These are phyloP conservation scores for Myocastor coypus DNA, from an alignment of 2,113 vertebrate genomes.

Conservation along the genomic window DNA sequence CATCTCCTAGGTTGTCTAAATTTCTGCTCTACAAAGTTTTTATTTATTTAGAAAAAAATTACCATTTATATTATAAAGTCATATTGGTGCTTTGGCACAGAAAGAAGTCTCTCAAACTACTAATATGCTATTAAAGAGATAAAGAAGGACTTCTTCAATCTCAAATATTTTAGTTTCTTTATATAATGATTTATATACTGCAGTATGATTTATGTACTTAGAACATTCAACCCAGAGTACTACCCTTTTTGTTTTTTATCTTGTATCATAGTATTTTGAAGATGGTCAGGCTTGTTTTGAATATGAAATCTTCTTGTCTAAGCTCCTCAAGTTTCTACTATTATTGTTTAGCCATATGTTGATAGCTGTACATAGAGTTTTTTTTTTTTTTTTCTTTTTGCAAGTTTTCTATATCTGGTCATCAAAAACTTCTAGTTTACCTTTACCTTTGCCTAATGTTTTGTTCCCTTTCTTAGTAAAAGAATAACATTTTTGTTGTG, in stretches of 20 bases:
- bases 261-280: background rate
- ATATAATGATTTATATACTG: too few species aligned
- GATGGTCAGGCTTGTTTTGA: background rate
- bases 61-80: background rate
- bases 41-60: background rate
- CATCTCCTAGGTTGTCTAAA: too few species aligned
- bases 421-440: background rate
- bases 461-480: background rate
- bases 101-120: background rate
- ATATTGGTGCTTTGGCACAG: background rate
- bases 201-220: background rate
- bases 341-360: background rate
- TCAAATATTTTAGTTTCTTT: background rate
- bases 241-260: background rate
- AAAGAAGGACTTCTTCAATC: background rate
- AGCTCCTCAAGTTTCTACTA: background rate
- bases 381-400: too few species aligned
- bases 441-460: background rate
- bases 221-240: background rate
- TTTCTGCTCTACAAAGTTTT: background rate
- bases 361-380: rapidly evolving
- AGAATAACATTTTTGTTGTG: background rate
- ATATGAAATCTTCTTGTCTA: background rate
- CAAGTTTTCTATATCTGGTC: background rate
- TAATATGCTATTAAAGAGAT: background rate